Evolutionary conservation across 2,113 vertebrate species (phyloP).

Genomic region (Phylloscopus trochilus): DNA sequence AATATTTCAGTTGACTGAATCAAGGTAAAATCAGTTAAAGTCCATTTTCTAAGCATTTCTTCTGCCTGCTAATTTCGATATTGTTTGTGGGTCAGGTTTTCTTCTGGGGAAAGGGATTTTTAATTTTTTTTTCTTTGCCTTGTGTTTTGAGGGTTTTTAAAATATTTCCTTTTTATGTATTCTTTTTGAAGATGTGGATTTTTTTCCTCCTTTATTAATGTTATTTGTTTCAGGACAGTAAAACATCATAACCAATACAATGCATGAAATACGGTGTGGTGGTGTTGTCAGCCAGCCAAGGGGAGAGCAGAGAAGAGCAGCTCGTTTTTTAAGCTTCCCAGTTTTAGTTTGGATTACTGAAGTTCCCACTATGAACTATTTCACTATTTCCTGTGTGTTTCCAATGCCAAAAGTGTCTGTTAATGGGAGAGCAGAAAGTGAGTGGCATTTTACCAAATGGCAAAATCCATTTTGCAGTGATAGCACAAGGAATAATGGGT

Average conservation of each 20-base stretch:
- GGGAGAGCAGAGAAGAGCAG: neutral
- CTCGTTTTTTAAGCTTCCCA: neutral
- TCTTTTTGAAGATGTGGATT: neutral
- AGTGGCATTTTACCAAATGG: neutral
- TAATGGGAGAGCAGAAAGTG: neutral
- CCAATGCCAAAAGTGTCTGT: neutral
- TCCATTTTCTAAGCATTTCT: neutral
- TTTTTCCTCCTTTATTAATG: neutral
- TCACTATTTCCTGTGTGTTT: neutral
- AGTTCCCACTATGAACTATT: neutral
- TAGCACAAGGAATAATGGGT: neutral
- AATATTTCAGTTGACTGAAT: neutral
- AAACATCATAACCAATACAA: neutral
- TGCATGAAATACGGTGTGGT: neutral
- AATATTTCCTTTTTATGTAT: no score
- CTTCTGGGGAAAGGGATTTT: accelerated
- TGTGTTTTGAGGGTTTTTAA: accelerated
- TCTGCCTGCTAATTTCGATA: neutral
- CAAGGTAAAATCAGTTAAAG: neutral
- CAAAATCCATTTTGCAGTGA: neutral
- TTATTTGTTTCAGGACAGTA: neutral
- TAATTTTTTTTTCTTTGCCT: neutral
- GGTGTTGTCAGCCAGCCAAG: neutral
- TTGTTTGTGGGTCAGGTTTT: accelerated
- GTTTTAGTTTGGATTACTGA: neutral